Conservation (phyloP, 2,888 invertebrate genomes). For the Drosophila mulleri region DNA sequence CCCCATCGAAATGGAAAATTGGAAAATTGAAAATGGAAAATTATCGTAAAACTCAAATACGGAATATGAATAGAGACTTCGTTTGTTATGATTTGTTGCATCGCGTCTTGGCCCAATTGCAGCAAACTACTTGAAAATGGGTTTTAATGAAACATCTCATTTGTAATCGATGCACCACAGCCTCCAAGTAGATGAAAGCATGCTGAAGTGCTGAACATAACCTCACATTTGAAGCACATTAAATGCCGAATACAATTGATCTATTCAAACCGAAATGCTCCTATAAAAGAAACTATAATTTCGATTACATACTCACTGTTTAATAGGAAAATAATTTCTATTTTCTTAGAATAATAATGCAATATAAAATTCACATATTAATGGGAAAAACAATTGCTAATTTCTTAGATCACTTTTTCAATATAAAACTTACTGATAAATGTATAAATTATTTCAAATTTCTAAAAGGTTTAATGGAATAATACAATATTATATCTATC, state of each 20-base stretch:
- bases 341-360: too few species aligned
- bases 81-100: slow-evolving; percentile 33
- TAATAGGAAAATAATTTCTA: too few species aligned
- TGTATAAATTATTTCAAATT: background rate
- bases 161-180: slow-evolving; percentile 17
- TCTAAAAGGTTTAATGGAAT: too few species aligned
- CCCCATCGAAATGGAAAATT: slow-evolving; percentile 12
- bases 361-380: too few species aligned
- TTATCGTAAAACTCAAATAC: slow-evolving; percentile 35
- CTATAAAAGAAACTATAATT: background rate
- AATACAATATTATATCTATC: too few species aligned
- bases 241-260: background rate
- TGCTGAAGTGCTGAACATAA: slow-evolving; percentile 18
- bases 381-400: too few species aligned
- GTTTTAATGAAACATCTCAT: slow-evolving; percentile 41
- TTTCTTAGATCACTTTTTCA: too few species aligned
- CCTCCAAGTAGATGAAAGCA: slow-evolving; percentile 20
- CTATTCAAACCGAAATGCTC: background rate
- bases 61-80: slow-evolving; percentile 37
- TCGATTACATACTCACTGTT: too few species aligned
- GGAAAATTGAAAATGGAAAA: slow-evolving; percentile 11
- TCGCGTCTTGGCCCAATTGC: slow-evolving; percentile 23
- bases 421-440: too few species aligned
- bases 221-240: slow-evolving; percentile 16
- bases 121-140: slow-evolving; percentile 54